Evolutionary conservation across 2,797 vertebrate genomes (phyloP).

Genomic region (Pseudochaenichthys georgianus): DNA sequence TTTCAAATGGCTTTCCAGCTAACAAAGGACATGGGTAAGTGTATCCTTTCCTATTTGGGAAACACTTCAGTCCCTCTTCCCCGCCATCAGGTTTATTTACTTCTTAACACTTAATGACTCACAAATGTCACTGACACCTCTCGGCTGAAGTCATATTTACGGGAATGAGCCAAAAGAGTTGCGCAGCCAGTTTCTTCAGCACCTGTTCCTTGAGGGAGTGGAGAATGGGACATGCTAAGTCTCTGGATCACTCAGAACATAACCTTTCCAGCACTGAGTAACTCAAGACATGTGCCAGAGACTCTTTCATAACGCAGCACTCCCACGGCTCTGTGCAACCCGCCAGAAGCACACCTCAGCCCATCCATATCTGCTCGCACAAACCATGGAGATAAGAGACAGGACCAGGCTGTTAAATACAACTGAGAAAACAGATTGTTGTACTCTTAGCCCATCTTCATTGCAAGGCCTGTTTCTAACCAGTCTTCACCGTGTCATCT

Average conservation of each 20-base stretch:
- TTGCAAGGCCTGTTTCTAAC: background rate
- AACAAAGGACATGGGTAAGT: background rate
- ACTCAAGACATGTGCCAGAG: constrained; percentile 67
- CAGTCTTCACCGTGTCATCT: constrained; percentile 16
- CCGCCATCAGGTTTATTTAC: constrained; percentile 64
- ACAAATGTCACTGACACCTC: constrained; percentile 71
- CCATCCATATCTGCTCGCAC: constrained; percentile 55
- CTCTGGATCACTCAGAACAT: constrained; percentile 58
- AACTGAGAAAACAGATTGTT: constrained; percentile 17
- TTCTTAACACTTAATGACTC: constrained; percentile 65
- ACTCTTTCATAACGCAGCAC: constrained; percentile 68
- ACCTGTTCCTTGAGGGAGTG: constrained; percentile 72
- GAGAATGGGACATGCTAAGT: constrained; percentile 63
- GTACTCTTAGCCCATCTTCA: background rate
- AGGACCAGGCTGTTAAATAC: constrained; percentile 27
- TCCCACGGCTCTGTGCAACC: constrained; percentile 48
- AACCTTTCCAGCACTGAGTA: constrained; percentile 66
- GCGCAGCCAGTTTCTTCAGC: constrained; percentile 59
- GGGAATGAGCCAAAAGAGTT: constrained; percentile 67
- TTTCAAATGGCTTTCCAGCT: background rate
- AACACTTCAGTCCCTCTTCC: constrained; percentile 38
- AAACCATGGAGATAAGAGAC: constrained; percentile 45
- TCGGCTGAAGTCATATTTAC: constrained; percentile 73
- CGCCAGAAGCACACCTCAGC: constrained; percentile 62
- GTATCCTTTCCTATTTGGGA: constrained; percentile 38